phyloP scores from a whole-genome alignment of 2,888 invertebrate genomes.

The Sphaerophoria rueppellii region DNA sequence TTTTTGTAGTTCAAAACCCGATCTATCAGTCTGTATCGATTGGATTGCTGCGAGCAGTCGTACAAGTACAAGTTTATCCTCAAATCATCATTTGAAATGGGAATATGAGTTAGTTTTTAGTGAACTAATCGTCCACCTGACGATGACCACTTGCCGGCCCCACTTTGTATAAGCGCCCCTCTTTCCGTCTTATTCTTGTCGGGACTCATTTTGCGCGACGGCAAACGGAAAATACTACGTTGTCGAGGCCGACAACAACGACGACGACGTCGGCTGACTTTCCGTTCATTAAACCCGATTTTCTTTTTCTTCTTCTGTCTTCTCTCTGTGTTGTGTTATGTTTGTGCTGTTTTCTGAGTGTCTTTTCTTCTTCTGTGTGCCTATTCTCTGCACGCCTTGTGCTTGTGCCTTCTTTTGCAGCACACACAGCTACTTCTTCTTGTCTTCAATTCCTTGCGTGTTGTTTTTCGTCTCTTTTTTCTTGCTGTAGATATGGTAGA shows the following conservation, averaged over 20 bases:
- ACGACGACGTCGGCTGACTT: constrained; percentile 49
- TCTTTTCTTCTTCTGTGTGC: constrained; percentile 41
- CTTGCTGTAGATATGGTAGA: constrained; percentile 59
- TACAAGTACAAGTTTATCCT: background rate
- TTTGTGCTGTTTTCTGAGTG: constrained; percentile 13
- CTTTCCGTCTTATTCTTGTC: constrained; percentile 43
- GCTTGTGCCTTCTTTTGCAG: constrained; percentile 37
- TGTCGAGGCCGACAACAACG: background rate
- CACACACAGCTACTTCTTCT: constrained; percentile 17
- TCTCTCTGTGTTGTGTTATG: constrained; percentile 43
- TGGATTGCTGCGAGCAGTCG: background rate
- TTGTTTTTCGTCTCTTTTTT: constrained; percentile 30
- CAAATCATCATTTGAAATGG: background rate
- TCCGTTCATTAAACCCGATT: constrained; percentile 74
- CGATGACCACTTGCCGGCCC: constrained; percentile 63
- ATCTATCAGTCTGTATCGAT: constrained; percentile 12
- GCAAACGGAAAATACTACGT: constrained; percentile 61
- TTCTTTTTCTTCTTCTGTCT: constrained; percentile 44
- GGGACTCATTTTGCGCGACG: constrained; percentile 67
- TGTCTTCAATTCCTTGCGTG: constrained; percentile 50
- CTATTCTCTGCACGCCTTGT: constrained; percentile 32
- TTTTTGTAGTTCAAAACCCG: constrained; percentile 11
- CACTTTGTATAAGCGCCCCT: constrained; percentile 62
- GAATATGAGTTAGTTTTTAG: constrained; percentile 12
- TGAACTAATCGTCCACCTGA: constrained; percentile 10